Evolutionary conservation across 2,888 invertebrate genomes (phyloP).

Genomic region (Drosophila maculinotata): DNA sequence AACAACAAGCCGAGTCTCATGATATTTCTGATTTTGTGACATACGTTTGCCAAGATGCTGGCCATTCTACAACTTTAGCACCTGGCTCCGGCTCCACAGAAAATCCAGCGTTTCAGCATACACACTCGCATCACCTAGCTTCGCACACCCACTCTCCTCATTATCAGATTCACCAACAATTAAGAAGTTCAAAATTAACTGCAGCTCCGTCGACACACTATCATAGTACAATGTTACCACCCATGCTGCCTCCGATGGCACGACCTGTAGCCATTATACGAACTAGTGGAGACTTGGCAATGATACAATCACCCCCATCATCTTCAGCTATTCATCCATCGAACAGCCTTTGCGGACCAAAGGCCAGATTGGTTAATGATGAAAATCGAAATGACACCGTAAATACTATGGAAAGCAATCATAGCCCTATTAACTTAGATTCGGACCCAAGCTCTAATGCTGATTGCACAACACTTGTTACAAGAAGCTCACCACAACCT

Average conservation of each 20-base stretch:
- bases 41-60: constrained; percentile 97
- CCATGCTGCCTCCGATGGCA: constrained; percentile 98
- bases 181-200: constrained; percentile 49
- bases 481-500: constrained; percentile 63
- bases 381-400: constrained; percentile 28
- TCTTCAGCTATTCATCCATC: constrained; percentile 87
- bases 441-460: constrained; percentile 19
- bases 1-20: constrained; percentile 87
- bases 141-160: constrained; percentile 60
- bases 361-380: constrained; percentile 44
- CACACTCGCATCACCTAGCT: constrained; percentile 50
- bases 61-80: constrained; percentile 83
- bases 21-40: constrained; percentile 98
- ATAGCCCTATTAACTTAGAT: constrained; percentile 56
- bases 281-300: constrained; percentile 90
- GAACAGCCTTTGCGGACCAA: constrained; percentile 68
- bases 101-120: constrained; percentile 54
- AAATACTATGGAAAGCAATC: constrained; percentile 49
- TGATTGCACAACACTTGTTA: constrained; percentile 60
- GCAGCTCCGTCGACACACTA: constrained; percentile 63
- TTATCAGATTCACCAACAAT: constrained; percentile 64
- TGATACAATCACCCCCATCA: constrained; percentile 88
- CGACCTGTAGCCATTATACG: constrained; percentile 97
- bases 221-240: constrained; percentile 95
- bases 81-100: constrained; percentile 35